Base-by-base conservation (phyloP, 2,113 vertebrate species). In the Ctenodactylus gundi region DNA sequence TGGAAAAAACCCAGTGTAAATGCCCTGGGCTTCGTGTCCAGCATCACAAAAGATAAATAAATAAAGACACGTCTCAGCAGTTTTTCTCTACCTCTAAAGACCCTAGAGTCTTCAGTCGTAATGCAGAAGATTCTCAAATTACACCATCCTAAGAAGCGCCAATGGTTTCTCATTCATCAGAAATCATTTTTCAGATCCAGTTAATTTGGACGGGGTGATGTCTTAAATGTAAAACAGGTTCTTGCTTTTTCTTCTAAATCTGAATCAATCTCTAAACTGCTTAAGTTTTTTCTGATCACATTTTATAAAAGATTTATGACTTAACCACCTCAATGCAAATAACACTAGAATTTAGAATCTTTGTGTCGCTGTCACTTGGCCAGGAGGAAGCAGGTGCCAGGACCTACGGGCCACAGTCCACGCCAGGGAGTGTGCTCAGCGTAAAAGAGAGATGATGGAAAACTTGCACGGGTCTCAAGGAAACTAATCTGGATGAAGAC, bases 151-250 rank as follows among this genome's bases (percentile, higher is more conserved):
- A 34, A 27, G 95, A 78, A 29, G 25, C 14, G 64, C n/a, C 41
- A 41, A 12, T 60, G 62, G 55, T 93, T 80, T 84, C 73, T 64
- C 53, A 58, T n/a, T 83, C 36, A 72, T 41, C 18, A 82, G 23
- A 85, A 95, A 88, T 76, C 25, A 84, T 58, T 64, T 93, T 84
- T 62, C 67, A 88, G 86, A n/a, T n/a, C n/a, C n/a, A n/a, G n/a
- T n/a, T n/a, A n/a, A n/a, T n/a, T n/a, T n/a, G n/a, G n/a, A n/a
- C n/a, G n/a, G n/a, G n/a, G n/a, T n/a, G n/a, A n/a, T n/a, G n/a
- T n/a, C n/a, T n/a, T 36, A 55, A 68, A 41, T 57, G 8, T 88
- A 21, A 62, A 41, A 53, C 10, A 57, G 4, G 27, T 44, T 81
- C 86, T 82, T 88, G 41, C 25, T 55, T 88, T 85, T 75, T 87